Evolutionary conservation across 2,797 vertebrate genomes (phyloP).

Genomic region (Xiphorhynchus erythropygius): DNA sequence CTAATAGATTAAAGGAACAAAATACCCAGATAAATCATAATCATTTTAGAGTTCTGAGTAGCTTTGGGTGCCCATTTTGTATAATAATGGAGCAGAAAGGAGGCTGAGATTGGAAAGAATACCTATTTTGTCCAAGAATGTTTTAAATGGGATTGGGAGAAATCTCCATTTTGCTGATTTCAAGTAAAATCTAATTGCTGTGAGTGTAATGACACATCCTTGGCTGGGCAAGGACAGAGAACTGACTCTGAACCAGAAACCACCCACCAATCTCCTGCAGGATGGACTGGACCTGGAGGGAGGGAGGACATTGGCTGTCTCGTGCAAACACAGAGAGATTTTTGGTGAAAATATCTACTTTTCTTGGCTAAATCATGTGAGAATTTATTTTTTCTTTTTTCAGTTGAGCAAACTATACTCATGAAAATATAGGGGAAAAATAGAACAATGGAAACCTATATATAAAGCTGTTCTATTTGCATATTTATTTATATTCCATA

Average conservation of each 20-base stretch:
- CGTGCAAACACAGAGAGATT: background rate
- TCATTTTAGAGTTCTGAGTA: constrained; percentile 18
- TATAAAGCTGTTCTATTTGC: background rate
- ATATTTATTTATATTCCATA: background rate
- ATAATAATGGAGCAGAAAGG: constrained; percentile 23
- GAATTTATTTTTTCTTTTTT: background rate
- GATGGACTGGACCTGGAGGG: background rate
- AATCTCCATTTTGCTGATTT: constrained; percentile 35
- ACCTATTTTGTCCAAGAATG: constrained; percentile 4
- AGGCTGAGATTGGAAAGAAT: constrained; percentile 1
- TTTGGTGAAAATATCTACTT: background rate
- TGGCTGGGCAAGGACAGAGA: background rate
- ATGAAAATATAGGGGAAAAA: accelerated
- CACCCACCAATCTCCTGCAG: background rate
- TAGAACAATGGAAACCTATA: background rate
- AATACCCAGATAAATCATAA: constrained; percentile 58
- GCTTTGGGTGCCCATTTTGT: constrained; percentile 34
- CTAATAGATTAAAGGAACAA: constrained; percentile 47
- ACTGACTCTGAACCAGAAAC: background rate
- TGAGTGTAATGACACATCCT: background rate
- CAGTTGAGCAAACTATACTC: background rate
- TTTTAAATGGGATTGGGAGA: constrained; percentile 25
- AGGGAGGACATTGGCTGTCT: background rate
- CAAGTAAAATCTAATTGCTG: constrained; percentile 30
- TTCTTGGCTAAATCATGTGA: accelerated